Base-by-base conservation (phyloP, 2,797 vertebrate species). In the Balearica regulorum region DNA sequence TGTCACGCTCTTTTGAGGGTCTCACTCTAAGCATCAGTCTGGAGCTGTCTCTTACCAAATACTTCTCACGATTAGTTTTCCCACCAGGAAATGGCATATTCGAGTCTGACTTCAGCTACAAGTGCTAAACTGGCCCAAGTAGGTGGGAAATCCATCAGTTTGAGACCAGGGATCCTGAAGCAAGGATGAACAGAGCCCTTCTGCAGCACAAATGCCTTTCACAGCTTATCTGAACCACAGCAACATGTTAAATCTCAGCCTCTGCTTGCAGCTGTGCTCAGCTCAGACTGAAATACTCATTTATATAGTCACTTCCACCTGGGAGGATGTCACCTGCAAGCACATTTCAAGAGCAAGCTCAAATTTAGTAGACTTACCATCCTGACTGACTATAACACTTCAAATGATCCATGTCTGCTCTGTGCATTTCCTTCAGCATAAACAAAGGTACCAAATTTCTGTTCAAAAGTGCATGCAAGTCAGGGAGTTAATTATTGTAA, bases 401-500 rank as follows among this genome's bases (percentile, higher is more conserved):
- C 86, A 9, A 21, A 12, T 12, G n/a, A 92, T 78, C 83, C 37
- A 3, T 3, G 58, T 2, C 82, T 70, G 86, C 81, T 81, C 82
- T 46, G 18, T 15, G 75, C 58, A 1, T 11, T 46, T 79, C 69
- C 71, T 92, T 35, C 61, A 29, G 37, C 10, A 3, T 8, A 58
- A 93, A 95, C 85, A 78, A 68, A 96, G 90, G 68, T 51, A 87
- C 85, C 82, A 31, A 44, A 83, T 39, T 54, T 33, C 95, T 79
- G 68, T 41, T 94, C 87, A 55, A 49, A 68, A 87, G 72, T 54
- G 77, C 76, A 72, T 55, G 91, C 90, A 71, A 72, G 80, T 87
- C 25, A 2, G 71, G 39, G 81, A 97, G 92, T 95, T 97, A 97
- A 97, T 97, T 94, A 97, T 68, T 92, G 92, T 89, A 94, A 95